Percentiles rank a stretch among this genome's conserved stretches.
phyloP scores from a whole-genome alignment of 2,797 vertebrate species.

The Salarias fasciatus region DNA sequence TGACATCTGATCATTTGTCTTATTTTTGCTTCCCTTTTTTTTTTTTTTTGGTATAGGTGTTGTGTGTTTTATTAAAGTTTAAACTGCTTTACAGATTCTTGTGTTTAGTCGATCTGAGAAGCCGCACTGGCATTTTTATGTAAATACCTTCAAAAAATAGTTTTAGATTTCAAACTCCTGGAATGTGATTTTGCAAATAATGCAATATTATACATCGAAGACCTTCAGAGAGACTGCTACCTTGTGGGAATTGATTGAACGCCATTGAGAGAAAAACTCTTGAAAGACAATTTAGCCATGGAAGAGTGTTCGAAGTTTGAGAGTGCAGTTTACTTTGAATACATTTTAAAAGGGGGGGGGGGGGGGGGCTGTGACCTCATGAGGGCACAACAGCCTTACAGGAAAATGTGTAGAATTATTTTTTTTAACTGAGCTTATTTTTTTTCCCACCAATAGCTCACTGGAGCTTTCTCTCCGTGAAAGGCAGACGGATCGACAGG shows the following conservation, averaged over 20 bases:
- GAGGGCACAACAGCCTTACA: neutral
- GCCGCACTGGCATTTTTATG: too few relatives aligned
- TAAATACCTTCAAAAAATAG: too few relatives aligned
- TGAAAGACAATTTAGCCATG: neutral
- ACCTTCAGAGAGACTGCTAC: too few relatives aligned
- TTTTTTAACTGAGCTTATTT: constrained; percentile 11
- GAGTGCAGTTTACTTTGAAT: constrained; percentile 8
- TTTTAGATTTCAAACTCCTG: too few relatives aligned
- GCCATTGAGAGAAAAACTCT: constrained; percentile 15
- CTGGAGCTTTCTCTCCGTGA: constrained; percentile 5
- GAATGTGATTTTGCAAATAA: too few relatives aligned
- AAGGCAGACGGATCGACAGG: constrained; percentile 40
- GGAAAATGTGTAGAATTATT: neutral
- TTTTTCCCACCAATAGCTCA: constrained; percentile 6
- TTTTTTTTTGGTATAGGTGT: neutral
- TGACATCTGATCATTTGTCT: constrained; percentile 10
- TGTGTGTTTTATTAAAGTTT: too few relatives aligned
- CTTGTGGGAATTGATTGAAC: constrained; percentile 4
- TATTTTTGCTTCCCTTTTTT: neutral
- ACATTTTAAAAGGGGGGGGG: neutral
- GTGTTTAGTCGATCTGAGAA: too few relatives aligned
- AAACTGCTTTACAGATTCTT: too few relatives aligned
- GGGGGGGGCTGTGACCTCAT: neutral
- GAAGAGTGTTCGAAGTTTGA: neutral
- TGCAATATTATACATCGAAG: too few relatives aligned